Evolutionary conservation across 2,888 invertebrate genomes (phyloP).

Genomic region (Thera britannica): DNA sequence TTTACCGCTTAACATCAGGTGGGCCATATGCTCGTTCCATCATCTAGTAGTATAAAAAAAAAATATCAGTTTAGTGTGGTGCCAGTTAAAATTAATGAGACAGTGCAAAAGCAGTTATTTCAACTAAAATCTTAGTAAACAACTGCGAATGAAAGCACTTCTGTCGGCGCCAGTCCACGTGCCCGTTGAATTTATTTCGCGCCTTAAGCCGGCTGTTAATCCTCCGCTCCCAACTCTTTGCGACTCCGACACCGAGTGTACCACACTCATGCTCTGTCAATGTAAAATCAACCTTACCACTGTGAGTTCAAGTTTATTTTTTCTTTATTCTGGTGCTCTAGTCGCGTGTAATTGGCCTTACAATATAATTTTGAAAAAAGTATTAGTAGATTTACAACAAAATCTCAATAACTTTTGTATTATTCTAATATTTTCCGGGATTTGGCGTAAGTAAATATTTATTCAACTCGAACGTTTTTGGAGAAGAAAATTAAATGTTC

Average conservation of each 20-base stretch:
- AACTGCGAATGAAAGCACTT: conserved; percentile 11
- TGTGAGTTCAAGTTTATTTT: neutral
- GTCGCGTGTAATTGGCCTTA: too few species aligned
- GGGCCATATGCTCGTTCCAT: neutral
- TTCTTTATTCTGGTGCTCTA: too few species aligned
- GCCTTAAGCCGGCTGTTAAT: conserved; percentile 43
- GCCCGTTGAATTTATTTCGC: conserved; percentile 37
- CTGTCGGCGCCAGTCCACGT: conserved; percentile 20
- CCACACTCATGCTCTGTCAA: neutral
- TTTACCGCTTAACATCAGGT: neutral
- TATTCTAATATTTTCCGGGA: too few species aligned
- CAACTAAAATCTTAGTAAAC: neutral
- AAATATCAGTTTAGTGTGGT: too few species aligned
- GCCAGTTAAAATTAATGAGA: too few species aligned
- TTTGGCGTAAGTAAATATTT: too few species aligned
- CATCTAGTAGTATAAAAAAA: neutral
- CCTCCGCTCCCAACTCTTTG: conserved; percentile 28
- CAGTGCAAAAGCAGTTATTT: too few species aligned
- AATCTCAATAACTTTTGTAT: too few species aligned
- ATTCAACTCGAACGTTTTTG: too few species aligned
- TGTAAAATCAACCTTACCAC: conserved; percentile 13
- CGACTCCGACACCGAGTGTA: conserved; percentile 1
- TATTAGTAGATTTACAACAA: too few species aligned
- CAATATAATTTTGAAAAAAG: too few species aligned
- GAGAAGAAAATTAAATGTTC: too few species aligned